phyloP scores from a whole-genome alignment of 2,888 invertebrate species.

The Malthinus flaveolus region DNA sequence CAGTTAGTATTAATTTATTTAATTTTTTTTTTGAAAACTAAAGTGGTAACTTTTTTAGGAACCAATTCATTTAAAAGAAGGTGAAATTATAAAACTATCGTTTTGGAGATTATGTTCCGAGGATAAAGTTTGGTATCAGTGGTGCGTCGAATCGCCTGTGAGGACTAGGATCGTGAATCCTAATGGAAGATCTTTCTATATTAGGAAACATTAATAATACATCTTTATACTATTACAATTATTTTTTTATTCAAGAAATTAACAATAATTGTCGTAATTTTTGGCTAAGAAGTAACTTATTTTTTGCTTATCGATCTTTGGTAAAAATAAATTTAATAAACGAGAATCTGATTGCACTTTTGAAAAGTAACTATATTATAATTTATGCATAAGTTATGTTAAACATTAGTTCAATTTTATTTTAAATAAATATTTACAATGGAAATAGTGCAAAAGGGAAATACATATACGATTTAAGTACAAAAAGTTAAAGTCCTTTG shows the following conservation, averaged over 20 bases:
- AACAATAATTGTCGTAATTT: too few species aligned
- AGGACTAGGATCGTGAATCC: conserved; percentile 68
- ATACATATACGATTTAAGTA: too few species aligned
- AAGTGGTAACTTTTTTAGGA: conserved; percentile 57
- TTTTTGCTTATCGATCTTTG: too few species aligned
- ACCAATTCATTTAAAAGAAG: conserved; percentile 72
- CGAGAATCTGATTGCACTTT: too few species aligned
- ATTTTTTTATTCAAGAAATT: conserved; percentile 1
- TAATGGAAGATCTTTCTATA: conserved; percentile 73
- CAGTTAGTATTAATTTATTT: conserved; percentile 57
- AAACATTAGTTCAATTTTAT: too few species aligned
- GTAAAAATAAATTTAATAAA: too few species aligned
- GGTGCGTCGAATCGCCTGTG: conserved; percentile 72
- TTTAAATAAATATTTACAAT: too few species aligned
- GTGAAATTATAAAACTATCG: conserved; percentile 73
- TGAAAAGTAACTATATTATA: too few species aligned
- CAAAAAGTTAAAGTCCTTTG: too few species aligned
- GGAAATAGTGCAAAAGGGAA: too few species aligned
- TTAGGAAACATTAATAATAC: conserved; percentile 50
- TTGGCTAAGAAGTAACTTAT: too few species aligned
- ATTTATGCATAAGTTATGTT: too few species aligned
- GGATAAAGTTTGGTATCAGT: conserved; percentile 95
- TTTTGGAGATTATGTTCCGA: conserved; percentile 84
- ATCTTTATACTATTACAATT: conserved; percentile 1
- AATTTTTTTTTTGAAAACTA: background rate